Base-by-base conservation (phyloP, 2,113 vertebrate species). In the Aythya baeri region DNA sequence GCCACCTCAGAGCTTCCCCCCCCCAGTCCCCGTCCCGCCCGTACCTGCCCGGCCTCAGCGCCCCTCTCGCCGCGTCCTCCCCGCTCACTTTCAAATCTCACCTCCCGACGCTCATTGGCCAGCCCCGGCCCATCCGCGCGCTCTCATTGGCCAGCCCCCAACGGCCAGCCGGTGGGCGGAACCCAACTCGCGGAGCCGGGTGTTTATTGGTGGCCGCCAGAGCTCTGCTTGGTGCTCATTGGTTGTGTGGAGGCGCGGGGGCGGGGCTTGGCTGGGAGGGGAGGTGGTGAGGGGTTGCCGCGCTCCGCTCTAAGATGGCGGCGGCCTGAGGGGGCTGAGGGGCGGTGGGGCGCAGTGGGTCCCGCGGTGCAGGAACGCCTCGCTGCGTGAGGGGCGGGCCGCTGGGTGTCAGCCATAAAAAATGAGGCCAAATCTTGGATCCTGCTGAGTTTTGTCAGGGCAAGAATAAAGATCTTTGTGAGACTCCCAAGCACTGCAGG, bases 101-200 rank as follows among this genome's bases (percentile, higher is more conserved):
- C 8, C 50, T 8, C 7, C 2, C 66, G 11, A 7, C 68, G 22
- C 61, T 93, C 25, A 97, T 97, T 97, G 96, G 96, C 17, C 73
- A 34, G 0, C 0, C 2, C 9, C 4, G 7, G 4, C 8, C 36
- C 13, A 3, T 32, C 27, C 3, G 4, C 43, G 9, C 1, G 7
- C 20, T 38, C 59, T 44, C 50, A 85, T 49, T 72, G 87, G 95
- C 1, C 29, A 36, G 7, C 4, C 14, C 7, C 1, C 4, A 0
- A 4, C 1, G 15, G 54, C 16, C 61, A 7, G 22, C 13, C 58
- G 63, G 34, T 21, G 17, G 32, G 31, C 67, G 0, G 71, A 2
- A 7, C 23, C 5, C 1, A 17, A 9, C 3, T 1, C 0, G 1
- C 12, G 1, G 0, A 4, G 6, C 8, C 0, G 25, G 23, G 1